Evolutionary conservation across 1,140 invertebrate genomes (phyloP), one percentile per base, ranked within the genome.

Genomic region (Ladona fulva): DNA sequence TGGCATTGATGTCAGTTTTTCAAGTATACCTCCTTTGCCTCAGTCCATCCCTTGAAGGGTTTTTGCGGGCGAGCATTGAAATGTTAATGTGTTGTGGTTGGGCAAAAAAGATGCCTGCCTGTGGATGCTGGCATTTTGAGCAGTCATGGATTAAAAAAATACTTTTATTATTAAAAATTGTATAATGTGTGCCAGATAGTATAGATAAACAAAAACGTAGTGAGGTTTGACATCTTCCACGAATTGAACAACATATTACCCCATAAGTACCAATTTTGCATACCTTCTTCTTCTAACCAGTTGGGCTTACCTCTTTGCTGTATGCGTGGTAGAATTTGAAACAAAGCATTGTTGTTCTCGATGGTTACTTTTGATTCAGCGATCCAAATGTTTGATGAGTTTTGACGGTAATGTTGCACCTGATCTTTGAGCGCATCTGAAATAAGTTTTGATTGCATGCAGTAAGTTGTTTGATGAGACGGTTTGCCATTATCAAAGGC

Each of bases 131-230:
- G 52, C 52, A 37, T 37, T 66, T 66, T 66, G 52, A 66, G 52
- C n/a, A 22, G 52, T 66, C 52, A 66, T 37, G 29, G 29, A 37
- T 37, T 37, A 37, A 37, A 37, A 37, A 8, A 37, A 37, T 19
- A 66, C 52, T 66, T 66, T 66, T 66, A 66, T 66, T 66, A 66
- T 66, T 66, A 66, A 66, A 66, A 66, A 66, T 66, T 66, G 52
- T 66, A 16, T 66, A 66, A 66, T 66, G 52, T 66, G 52, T 66
- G 52, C 52, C 52, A 66, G 52, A 19, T 66, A 66, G 52, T 66
- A 66, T 66, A 66, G 52, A 6, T 66, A 66, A 37, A 37, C 29
- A 37, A 37, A 37, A 19, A 66, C 3, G 52, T 66, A 66, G 52
- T 22, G 52, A 66, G 52, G 52, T 66, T 66, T 66, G 52, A 66